These are phyloP conservation scores for Probosciger aterrimus DNA, from an alignment of 2,113 vertebrate genomes.

Conservation along the genomic window DNA sequence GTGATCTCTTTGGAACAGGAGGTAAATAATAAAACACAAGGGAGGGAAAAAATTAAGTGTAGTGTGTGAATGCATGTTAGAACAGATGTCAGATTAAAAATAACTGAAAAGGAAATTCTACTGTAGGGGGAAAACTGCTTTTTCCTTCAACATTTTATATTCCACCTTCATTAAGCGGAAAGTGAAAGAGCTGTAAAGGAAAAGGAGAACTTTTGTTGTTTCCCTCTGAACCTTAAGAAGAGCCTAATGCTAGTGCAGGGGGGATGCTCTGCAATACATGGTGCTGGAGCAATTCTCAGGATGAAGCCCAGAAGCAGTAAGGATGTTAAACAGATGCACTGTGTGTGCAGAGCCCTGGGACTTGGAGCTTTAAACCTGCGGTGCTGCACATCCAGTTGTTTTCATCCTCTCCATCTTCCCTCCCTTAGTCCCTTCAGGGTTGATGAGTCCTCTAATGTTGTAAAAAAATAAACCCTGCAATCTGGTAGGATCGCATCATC, in stretches of 20 bases:
- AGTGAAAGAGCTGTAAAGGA: constrained; percentile 13
- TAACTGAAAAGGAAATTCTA: constrained; percentile 53
- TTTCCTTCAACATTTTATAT: constrained; percentile 44
- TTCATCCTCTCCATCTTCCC: background rate
- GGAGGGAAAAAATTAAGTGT: constrained; percentile 36
- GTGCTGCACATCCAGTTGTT: background rate
- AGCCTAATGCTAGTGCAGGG: background rate
- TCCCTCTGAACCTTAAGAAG: background rate
- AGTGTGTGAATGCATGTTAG: constrained; percentile 36
- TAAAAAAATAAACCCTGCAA: background rate
- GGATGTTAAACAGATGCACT: constrained; percentile 9
- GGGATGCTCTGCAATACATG: background rate
- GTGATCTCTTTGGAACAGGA: constrained; percentile 50
- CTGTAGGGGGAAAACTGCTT: constrained; percentile 20
- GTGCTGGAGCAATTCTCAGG: background rate
- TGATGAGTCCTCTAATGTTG: background rate
- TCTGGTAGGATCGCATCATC: background rate
- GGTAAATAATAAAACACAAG: constrained; percentile 69
- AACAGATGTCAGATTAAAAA: constrained; percentile 65
- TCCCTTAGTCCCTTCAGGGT: background rate
- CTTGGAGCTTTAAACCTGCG: background rate
- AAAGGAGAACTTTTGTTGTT: constrained; percentile 24
- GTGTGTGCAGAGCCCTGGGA: background rate
- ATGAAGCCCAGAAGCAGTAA: background rate
- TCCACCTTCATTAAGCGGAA: constrained; percentile 20